Evolutionary conservation across 64 coral and sea anemone species (phyloP), one percentile per base, ranked within the genome.

Genomic region (Stichodactyla mertensii): DNA sequence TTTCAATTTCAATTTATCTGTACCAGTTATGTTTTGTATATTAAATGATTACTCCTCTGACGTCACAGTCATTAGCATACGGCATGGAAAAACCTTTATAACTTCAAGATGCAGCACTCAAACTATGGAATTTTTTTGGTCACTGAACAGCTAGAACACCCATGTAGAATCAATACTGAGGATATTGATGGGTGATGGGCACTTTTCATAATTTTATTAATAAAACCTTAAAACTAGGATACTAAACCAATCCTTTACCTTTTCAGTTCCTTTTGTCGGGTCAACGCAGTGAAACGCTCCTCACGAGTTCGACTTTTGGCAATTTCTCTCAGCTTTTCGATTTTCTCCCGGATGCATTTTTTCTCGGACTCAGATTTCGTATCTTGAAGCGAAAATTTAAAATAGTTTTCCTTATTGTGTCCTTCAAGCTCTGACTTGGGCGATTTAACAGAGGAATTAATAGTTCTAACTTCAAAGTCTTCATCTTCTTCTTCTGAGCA

Each of bases 341-440:
- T 96, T 22, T 92, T 96, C 12, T 96, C 94, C 45, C 91, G 94
- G 67, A 96, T 96, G 78, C 88, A 81, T 79, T 88, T 96, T 52
- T 90, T 89, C 26, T 96, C 94, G 54, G 78, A 85, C 78, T 96
- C 94, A 31, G 88, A 90, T 64, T 87, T 93, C 16, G 87, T 69
- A 20, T 87, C 82, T 28, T 92, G 79, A 13, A 92, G 85, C 13
- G 90, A 92, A 59, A 87, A 77, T 20, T 82, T 93, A 3, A 92
- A 59, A 23, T 88, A 93, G 19, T 96, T 96, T 70, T 96, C 94
- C 82, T 93, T 96, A 61, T 92, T 78, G 64, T 92, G 84, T 7
- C 57, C 16, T 77, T 92, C 78, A 10, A 85, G 1, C 23, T 84
- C 83, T 55, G 57, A 55, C 56, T 87, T 51, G 22, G 6, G 24